Conservation (phyloP, 1,140 invertebrate genomes). For the Liolophura sinensis region DNA sequence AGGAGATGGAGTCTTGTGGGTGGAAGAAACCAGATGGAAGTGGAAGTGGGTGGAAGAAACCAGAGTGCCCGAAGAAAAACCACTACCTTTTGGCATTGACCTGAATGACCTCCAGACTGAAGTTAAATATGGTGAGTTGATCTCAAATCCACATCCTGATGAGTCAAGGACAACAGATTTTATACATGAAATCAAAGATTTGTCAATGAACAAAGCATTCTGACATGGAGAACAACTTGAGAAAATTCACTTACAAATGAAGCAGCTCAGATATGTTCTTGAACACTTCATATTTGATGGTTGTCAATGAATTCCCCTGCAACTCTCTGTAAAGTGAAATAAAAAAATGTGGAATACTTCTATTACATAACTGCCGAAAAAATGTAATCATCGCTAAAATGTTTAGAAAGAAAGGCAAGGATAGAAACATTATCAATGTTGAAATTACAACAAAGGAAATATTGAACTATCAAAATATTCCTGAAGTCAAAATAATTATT, state of each 20-base stretch:
- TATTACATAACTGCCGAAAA: not conserved
- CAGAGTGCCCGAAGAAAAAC: not conserved
- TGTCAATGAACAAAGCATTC: too few relatives aligned
- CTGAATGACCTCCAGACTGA: too few relatives aligned
- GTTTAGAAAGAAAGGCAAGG: not conserved
- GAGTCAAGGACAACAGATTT: too few relatives aligned
- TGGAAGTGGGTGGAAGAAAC: not conserved
- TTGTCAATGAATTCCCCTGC: slow-evolving; percentile 4
- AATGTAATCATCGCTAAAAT: not conserved
- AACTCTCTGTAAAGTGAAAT: slow-evolving; percentile 8
- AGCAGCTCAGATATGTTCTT: slow-evolving; percentile 1
- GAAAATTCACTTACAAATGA: slow-evolving; percentile 4
- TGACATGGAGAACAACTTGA: not conserved
- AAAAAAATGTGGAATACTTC: not conserved
- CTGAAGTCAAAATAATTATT: not conserved
- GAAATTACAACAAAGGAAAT: slow-evolving; percentile 2
- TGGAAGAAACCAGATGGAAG: slow-evolving; percentile 6
- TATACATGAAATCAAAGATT: too few relatives aligned
- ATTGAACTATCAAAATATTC: not conserved
- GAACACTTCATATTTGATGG: not conserved
- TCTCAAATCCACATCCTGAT: too few relatives aligned
- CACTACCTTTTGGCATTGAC: too few relatives aligned
- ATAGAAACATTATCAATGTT: slow-evolving; percentile 4
- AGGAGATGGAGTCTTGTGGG: slow-evolving; percentile 16
- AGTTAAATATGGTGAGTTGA: too few relatives aligned